Evolutionary conservation across 2,113 vertebrate species (phyloP).

Genomic region (Cephalopholis sonnerati): DNA sequence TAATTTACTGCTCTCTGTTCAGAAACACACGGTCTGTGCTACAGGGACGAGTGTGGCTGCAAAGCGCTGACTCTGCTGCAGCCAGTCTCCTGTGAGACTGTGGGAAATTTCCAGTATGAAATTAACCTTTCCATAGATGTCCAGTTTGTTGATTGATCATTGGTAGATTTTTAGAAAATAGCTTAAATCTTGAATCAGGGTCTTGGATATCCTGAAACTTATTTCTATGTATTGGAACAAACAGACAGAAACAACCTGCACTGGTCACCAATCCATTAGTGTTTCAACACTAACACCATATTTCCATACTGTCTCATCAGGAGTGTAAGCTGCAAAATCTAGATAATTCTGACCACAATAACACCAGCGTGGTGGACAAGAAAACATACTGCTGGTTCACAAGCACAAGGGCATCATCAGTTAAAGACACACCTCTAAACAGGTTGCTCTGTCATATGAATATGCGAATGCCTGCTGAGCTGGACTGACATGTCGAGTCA

Average conservation of each 20-base stretch:
- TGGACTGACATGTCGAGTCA: no score
- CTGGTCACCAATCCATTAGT: background rate
- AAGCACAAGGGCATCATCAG: no score
- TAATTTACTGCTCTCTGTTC: constrained; percentile 5
- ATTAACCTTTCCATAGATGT: background rate
- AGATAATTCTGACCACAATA: no score
- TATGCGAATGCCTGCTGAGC: no score
- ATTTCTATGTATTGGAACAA: background rate
- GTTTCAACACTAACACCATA: background rate
- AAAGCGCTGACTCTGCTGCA: constrained; percentile 17
- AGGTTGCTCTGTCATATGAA: no score
- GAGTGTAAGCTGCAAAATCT: background rate
- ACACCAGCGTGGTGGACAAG: no score
- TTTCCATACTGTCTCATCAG: background rate
- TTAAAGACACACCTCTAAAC: no score
- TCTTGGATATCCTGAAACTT: background rate
- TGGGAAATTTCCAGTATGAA: background rate
- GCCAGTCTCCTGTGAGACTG: background rate
- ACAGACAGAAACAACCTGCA: background rate
- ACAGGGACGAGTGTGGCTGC: constrained; percentile 1
- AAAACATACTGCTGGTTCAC: no score
- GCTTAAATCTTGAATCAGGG: background rate
- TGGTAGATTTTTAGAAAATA: background rate
- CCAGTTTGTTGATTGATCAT: background rate
- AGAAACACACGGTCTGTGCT: background rate